Evolutionary conservation across 2,888 invertebrate species (phyloP).

Genomic region (Leptarthrus brevirostris): DNA sequence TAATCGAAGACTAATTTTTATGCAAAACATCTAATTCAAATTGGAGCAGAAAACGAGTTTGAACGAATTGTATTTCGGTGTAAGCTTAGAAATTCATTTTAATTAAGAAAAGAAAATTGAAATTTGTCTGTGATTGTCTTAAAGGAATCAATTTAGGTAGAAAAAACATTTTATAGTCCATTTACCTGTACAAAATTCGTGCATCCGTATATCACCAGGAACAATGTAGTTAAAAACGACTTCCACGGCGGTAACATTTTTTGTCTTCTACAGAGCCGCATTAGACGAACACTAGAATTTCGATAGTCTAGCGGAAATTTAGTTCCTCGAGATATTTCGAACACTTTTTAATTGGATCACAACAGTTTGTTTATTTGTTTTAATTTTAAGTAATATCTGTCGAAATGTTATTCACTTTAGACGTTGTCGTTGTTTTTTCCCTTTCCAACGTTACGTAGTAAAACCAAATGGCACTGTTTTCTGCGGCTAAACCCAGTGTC

Average conservation of each 20-base stretch:
- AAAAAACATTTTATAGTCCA: neutral
- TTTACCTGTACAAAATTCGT: constrained; percentile 38
- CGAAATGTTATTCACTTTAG: constrained; percentile 19
- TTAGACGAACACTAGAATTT: constrained; percentile 24
- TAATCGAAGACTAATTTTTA: neutral
- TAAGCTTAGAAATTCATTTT: no score
- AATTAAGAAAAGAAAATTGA: neutral
- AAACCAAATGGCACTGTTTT: constrained; percentile 37
- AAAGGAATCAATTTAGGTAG: neutral
- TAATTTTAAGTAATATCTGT: no score
- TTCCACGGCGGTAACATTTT: constrained; percentile 43
- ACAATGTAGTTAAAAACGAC: constrained; percentile 20
- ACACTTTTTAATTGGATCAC: constrained; percentile 2
- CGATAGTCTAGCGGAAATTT: constrained; percentile 7
- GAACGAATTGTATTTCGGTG: no score
- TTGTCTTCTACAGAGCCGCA: constrained; percentile 33
- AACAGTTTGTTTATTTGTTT: constrained; percentile 20
- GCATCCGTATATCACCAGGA: constrained; percentile 40
- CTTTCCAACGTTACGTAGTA: constrained; percentile 17
- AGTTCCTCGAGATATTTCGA: neutral
- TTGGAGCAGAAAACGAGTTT: neutral
- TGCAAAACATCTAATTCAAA: neutral
- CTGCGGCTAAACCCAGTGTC: constrained; percentile 36
- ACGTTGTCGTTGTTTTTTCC: constrained; percentile 1
- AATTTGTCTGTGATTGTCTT: no score